phyloP scores from a whole-genome alignment of 2,113 vertebrate species.

The Lophochroa leadbeateri region DNA sequence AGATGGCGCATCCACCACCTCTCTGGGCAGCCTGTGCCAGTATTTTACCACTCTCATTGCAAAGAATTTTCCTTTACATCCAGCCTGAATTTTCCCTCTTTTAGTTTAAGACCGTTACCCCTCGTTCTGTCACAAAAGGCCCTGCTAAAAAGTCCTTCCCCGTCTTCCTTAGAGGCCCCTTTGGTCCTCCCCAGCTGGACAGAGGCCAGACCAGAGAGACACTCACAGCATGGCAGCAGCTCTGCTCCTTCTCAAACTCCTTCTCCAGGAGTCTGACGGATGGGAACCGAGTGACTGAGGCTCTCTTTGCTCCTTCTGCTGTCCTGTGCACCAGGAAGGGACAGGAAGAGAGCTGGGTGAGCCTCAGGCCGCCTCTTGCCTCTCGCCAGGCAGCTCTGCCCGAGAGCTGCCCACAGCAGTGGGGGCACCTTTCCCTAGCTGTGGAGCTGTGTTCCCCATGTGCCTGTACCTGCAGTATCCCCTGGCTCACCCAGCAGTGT shows the following conservation, averaged over 20 bases:
- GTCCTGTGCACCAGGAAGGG: background rate
- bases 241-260: background rate
- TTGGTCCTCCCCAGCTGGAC: background rate
- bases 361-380: background rate
- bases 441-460: background rate
- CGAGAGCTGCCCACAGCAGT: background rate
- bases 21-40: background rate
- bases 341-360: background rate
- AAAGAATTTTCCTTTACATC: background rate
- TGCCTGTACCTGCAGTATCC: background rate
- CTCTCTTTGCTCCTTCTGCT: background rate
- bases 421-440: background rate
- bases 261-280: background rate
- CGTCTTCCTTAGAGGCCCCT: background rate
- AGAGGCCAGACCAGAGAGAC: background rate
- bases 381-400: background rate
- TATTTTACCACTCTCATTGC: background rate
- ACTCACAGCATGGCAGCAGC: background rate
- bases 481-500: too few relatives aligned
- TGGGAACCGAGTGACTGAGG: rapidly evolving
- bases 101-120: background rate
- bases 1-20: background rate
- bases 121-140: background rate
- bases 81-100: background rate
- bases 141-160: background rate